Conservation (phyloP, 2,797 vertebrate species). For the Cryptoprocta ferox region DNA sequence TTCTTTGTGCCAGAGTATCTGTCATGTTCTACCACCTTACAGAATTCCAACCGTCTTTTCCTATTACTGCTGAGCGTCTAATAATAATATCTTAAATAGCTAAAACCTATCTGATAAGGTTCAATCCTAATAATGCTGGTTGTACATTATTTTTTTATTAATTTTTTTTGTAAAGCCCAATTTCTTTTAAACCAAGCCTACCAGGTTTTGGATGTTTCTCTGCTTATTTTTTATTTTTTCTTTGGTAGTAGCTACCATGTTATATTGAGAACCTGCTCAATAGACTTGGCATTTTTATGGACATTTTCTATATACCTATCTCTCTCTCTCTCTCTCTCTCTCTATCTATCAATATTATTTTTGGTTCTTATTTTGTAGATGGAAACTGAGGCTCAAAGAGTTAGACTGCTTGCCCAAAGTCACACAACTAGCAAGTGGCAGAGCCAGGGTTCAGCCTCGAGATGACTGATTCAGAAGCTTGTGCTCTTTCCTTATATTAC, state of each 20-base stretch:
- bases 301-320: not conserved
- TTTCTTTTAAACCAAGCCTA: not conserved
- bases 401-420: not conserved
- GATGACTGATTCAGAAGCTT: not conserved
- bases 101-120: not conserved
- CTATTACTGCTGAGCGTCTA: not conserved
- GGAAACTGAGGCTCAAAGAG: not conserved
- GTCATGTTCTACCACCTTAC: not conserved
- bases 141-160: not conserved
- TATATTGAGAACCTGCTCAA: not conserved
- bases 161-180: not conserved
- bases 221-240: not conserved
- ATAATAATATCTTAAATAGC: not conserved
- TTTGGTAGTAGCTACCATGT: not conserved
- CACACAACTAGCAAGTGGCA: not conserved
- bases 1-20: not conserved
- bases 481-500: not conserved
- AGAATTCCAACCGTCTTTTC: constrained; percentile 1
- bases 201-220: not conserved
- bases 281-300: not conserved
- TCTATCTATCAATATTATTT: not conserved
- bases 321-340: too few species aligned
- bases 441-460: not conserved
- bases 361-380: not conserved
- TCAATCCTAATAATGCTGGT: not conserved